Evolutionary conservation across 2,113 vertebrate genomes (phyloP).

Genomic region (Apteryx mantelli): DNA sequence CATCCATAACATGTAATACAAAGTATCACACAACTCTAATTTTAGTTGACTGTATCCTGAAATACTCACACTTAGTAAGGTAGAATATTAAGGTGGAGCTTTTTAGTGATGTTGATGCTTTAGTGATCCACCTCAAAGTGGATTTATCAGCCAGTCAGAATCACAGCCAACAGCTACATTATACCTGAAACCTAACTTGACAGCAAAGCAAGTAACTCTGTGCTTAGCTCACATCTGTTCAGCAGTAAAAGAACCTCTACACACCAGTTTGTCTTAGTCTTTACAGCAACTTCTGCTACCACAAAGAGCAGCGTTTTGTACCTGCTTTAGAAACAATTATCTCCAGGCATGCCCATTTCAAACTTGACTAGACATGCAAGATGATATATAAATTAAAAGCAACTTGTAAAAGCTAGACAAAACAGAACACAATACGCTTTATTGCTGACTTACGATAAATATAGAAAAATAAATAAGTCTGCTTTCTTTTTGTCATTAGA

Average conservation of each 20-base stretch:
- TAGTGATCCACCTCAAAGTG: not conserved
- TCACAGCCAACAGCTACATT: not conserved
- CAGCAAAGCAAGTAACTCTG: not conserved
- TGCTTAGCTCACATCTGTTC: not conserved
- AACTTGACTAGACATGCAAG: not conserved
- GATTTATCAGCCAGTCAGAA: not conserved
- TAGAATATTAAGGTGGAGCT: not conserved
- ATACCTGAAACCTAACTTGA: not conserved
- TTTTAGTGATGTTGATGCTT: not conserved
- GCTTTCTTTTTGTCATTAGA: constrained; percentile 6
- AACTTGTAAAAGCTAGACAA: constrained; percentile 10
- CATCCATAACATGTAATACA: not conserved
- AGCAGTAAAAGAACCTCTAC: not conserved
- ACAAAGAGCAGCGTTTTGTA: not conserved
- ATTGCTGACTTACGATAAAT: not conserved
- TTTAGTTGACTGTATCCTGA: not conserved
- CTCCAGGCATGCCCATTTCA: not conserved
- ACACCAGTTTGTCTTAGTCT: not conserved
- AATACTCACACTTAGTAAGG: not conserved
- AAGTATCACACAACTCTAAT: not conserved
- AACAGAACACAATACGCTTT: not conserved
- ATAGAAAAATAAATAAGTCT: constrained; percentile 1
- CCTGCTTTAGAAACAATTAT: not conserved
- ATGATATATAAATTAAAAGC: not conserved
- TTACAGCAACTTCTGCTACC: not conserved